Evolutionary conservation across 2,888 invertebrate species (phyloP), one percentile per base, ranked within the genome.

Genomic region (Amblyjoppa proteus): DNA sequence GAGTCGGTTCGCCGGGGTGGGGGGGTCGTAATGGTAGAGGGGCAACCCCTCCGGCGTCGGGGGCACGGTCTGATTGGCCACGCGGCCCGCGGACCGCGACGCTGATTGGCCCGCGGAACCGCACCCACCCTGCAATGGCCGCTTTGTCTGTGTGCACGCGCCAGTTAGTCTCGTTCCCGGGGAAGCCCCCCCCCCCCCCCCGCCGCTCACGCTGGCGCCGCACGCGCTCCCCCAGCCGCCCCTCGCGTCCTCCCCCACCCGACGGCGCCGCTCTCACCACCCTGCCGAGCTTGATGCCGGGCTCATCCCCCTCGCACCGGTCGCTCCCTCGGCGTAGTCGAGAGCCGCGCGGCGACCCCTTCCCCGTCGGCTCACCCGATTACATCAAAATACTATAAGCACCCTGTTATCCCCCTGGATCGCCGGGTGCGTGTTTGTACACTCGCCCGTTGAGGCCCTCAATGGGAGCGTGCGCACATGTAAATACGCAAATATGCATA

Each of bases 61-160:
- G 88, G 89, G 90, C 88, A 87, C 89, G 80, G 45, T 81, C 92
- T 93, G 93, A 94, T 94, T 94, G 93, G 94, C 94, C 91, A 89
- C 89, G 89, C 88, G 90, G 91, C 90, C 88, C 90, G 91, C 90
- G 91, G 90, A 90, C 89, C 91, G 91, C 89, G 90, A 90, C 91
- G 91, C 92, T 93, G 92, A 94, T 93, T 93, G 93, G 94, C 94
- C 90, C 90, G 90, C 89, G 90, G 92, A 92, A 93, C 94, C 93
- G 93, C 94, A 93, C 94, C 94, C 93, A 94, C 92, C 94, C 93
- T 93, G 93, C 93, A 93, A 94, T 94, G 94, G 93, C 94, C 93
- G 93, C 93, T 93, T 93, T 93, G 93, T 93, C 90, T 89, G 88
- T 89, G 88, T 89, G 75, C 87, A 88, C 89, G 86, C 87, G 88